Conservation (phyloP, 2,113 vertebrate species). For the Myotis yumanensis region DNA sequence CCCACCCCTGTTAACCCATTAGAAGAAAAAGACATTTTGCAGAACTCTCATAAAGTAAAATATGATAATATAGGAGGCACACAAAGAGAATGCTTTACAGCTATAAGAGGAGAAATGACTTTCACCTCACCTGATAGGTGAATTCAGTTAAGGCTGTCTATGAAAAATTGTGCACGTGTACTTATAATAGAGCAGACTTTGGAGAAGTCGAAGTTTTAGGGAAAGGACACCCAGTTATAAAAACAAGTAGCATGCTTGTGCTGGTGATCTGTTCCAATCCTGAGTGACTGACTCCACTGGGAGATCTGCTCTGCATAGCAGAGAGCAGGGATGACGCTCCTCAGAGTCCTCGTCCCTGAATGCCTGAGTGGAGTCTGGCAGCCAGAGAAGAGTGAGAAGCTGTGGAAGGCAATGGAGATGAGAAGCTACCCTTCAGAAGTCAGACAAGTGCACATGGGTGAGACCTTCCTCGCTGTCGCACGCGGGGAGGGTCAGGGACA, state of each 20-base stretch:
- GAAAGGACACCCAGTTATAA: not conserved
- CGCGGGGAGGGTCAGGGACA: not conserved
- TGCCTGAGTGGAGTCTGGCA: not conserved
- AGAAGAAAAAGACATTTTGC: not conserved
- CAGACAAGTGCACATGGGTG: not conserved
- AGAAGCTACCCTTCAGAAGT: not conserved
- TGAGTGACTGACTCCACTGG: not conserved
- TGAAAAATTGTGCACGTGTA: not conserved
- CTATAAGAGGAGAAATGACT: not conserved
- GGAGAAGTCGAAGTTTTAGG: not conserved
- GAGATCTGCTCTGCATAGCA: not conserved
- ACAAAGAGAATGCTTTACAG: not conserved
- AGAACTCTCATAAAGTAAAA: not conserved
- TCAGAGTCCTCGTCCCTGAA: not conserved
- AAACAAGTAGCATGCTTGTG: not conserved
- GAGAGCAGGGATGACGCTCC: not conserved
- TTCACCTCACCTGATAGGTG: not conserved
- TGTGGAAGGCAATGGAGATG: not conserved
- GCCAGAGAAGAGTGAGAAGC: not conserved
- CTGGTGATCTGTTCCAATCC: not conserved
- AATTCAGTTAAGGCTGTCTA: not conserved
- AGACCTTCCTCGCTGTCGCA: not conserved
- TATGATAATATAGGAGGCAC: not conserved
- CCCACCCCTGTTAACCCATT: not conserved
- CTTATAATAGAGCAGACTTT: not conserved